Conservation (phyloP, 2,888 invertebrate species). For the Crepidodera aurea region DNA sequence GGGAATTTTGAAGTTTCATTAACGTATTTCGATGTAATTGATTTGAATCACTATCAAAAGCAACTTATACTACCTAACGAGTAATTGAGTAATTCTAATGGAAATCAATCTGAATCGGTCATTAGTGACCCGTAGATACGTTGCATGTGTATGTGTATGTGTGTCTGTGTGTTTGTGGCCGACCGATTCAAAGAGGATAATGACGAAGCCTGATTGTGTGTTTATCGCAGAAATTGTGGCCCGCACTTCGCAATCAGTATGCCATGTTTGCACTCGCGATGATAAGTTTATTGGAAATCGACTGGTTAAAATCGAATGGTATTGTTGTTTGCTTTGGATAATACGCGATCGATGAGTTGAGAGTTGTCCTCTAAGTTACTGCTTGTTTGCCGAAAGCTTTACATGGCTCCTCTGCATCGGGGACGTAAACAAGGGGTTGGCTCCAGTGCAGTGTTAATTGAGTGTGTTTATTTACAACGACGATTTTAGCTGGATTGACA, state of each 20-base stretch:
- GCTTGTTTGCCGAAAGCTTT: no score
- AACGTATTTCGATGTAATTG: background rate
- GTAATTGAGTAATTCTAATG: slow-evolving; percentile 27
- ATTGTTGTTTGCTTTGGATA: background rate
- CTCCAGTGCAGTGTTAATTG: no score
- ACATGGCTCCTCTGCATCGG: no score
- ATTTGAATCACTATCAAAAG: slow-evolving; percentile 15
- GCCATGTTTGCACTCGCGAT: slow-evolving; percentile 58
- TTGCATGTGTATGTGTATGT: slow-evolving; percentile 13
- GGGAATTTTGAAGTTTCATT: no score
- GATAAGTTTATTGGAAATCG: slow-evolving; percentile 55
- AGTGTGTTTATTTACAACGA: no score
- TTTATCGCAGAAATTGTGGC: slow-evolving; percentile 32
- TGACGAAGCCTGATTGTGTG: slow-evolving; percentile 26
- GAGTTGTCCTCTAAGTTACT: no score
- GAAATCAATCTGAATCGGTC: slow-evolving; percentile 23
- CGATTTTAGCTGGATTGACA: no score
- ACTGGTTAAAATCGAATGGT: slow-evolving; percentile 2
- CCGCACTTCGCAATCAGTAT: slow-evolving; percentile 51
- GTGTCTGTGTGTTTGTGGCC: slow-evolving; percentile 20
- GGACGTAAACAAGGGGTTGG: no score
- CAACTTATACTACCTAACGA: slow-evolving; percentile 11
- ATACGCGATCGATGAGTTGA: background rate
- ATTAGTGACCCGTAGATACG: slow-evolving; percentile 15
- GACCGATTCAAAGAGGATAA: slow-evolving; percentile 25